Conservation (phyloP, 2,113 vertebrate species). For the Seriola dumerili region DNA sequence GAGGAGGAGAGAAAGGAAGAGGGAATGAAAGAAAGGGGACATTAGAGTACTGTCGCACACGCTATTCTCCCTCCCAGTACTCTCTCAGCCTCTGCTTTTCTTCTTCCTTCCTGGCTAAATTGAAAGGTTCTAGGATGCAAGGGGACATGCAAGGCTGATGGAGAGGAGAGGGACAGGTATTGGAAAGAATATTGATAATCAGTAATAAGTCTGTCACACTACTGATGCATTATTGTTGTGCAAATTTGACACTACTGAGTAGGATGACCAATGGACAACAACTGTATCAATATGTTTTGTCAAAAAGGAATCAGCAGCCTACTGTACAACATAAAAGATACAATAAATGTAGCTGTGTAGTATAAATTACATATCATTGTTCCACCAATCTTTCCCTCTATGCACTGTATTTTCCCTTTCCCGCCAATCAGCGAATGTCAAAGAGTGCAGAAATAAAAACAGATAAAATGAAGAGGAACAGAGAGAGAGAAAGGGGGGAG, state of each 20-base stretch:
- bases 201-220: conserved; percentile 41
- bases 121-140: conserved; percentile 20
- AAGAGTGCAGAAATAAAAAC: conserved; percentile 62
- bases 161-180: conserved; percentile 22
- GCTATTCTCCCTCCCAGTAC: neutral
- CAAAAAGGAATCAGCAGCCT: conserved; percentile 3
- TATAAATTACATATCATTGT: conserved; percentile 36
- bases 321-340: conserved; percentile 2
- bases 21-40: conserved; percentile 65
- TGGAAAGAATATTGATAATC: conserved; percentile 51
- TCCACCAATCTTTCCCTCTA: neutral
- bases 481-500: conserved; percentile 29
- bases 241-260: conserved; percentile 10
- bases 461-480: conserved; percentile 43
- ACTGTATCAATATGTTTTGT: conserved; percentile 2
- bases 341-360: conserved; percentile 17
- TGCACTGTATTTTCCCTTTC: conserved; percentile 32
- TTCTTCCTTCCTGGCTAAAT: conserved; percentile 21
- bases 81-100: conserved; percentile 11
- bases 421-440: conserved; percentile 49
- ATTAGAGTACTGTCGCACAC: conserved; percentile 55
- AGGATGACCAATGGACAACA: neutral
- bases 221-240: conserved; percentile 20
- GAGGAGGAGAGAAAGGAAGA: conserved; percentile 51
- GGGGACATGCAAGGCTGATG: neutral